Conservation (phyloP, 1,140 invertebrate genomes). For the Telenomus remus region DNA sequence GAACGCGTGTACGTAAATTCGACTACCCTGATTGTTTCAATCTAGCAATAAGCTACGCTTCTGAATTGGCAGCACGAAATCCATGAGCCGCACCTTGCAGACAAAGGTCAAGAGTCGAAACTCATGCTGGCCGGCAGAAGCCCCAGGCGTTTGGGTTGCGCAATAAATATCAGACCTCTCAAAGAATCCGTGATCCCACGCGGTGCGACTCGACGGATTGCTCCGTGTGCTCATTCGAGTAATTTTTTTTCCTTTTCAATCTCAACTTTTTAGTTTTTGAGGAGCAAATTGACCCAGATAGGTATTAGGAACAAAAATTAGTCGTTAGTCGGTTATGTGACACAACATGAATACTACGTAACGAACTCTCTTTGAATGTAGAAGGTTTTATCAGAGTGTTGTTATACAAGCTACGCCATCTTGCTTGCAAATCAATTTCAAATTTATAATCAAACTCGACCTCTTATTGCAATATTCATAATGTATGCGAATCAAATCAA, state of each 20-base stretch:
- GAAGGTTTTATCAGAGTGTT: constrained; percentile 44
- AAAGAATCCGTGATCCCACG: neutral
- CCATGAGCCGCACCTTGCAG: constrained; percentile 9
- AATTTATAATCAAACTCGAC: neutral
- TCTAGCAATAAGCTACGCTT: constrained; percentile 38
- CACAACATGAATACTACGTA: constrained; percentile 33
- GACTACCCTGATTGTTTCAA: constrained; percentile 15
- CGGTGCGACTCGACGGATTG: constrained; percentile 8
- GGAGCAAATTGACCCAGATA: constrained; percentile 29
- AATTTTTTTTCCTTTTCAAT: neutral
- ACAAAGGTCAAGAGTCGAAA: constrained; percentile 7
- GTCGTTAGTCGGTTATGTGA: constrained; percentile 43
- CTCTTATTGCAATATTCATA: no score
- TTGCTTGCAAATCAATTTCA: constrained; percentile 2
- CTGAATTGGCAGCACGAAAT: constrained; percentile 29
- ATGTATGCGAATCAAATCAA: no score
- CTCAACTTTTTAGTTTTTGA: neutral
- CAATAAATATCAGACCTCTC: neutral
- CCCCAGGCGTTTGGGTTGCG: neutral
- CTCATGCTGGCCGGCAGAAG: neutral
- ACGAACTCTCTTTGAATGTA: constrained; percentile 32
- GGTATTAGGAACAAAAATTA: constrained; percentile 51
- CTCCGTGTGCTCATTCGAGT: constrained; percentile 7
- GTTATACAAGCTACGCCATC: constrained; percentile 17
- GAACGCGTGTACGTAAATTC: constrained; percentile 39